Conservation (phyloP, 2,113 vertebrate genomes). For the Pyrgilauda ruficollis region DNA sequence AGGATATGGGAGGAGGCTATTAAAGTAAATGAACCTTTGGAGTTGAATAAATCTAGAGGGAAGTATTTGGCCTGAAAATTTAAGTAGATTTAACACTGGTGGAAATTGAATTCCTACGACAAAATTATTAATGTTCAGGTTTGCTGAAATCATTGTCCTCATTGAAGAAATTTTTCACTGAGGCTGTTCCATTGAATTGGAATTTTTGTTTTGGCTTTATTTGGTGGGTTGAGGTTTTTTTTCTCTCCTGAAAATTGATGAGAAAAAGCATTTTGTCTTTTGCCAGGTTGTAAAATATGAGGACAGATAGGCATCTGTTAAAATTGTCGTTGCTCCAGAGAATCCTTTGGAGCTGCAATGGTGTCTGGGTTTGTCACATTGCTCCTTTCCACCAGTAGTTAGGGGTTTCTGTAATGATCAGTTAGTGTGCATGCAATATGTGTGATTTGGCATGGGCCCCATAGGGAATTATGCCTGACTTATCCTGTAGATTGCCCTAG, state of each 20-base stretch:
- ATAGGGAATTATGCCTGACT: neutral
- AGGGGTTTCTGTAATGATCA: neutral
- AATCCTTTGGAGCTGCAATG: neutral
- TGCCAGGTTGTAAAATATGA: neutral
- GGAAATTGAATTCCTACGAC: neutral
- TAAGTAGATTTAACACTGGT: neutral
- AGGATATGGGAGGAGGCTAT: neutral
- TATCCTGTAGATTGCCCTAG: neutral
- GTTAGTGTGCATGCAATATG: slow-evolving; percentile 8
- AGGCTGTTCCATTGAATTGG: neutral
- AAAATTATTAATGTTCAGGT: neutral
- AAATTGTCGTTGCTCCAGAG: slow-evolving; percentile 12
- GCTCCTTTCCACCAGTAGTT: neutral
- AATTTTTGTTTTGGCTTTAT: neutral
- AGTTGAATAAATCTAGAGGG: neutral
- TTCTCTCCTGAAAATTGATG: neutral
- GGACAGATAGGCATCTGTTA: slow-evolving; percentile 19
- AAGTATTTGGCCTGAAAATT: neutral
- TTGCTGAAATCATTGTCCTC: neutral
- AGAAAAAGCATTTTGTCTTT: neutral
- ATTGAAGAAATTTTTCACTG: neutral
- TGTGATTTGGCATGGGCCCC: neutral
- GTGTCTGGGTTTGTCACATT: neutral
- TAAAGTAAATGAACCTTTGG: neutral
- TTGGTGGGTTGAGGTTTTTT: fast-evolving